Percentiles rank a stretch among this genome's conserved stretches.
Conservation (phyloP, 2,797 vertebrate species). For the Poecilia velifera region DNA sequence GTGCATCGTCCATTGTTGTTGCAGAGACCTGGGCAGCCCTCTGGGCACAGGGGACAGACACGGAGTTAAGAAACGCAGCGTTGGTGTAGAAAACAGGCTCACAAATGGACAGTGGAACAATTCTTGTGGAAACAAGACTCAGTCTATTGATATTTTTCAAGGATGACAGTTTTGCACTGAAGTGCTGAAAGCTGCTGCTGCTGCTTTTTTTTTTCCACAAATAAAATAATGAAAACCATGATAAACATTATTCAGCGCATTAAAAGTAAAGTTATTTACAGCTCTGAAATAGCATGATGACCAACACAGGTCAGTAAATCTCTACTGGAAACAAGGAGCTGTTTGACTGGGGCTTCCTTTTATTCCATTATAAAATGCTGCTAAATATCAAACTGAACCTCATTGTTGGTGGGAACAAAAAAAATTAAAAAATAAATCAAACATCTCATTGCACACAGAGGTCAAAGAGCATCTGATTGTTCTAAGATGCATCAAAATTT, state of each 20-base stretch:
- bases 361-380: background rate
- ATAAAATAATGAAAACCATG: background rate
- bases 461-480: background rate
- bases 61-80: conserved; percentile 33
- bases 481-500: background rate
- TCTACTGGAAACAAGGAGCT: conserved; percentile 1
- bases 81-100: background rate
- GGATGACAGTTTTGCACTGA: conserved; percentile 38
- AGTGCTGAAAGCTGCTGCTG: conserved; percentile 27
- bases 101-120: conserved; percentile 11
- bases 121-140: conserved; percentile 31
- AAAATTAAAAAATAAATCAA: background rate
- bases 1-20: conserved; percentile 98
- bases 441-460: background rate
- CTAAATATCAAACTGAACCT: background rate
- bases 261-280: background rate
- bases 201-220: background rate
- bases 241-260: background rate
- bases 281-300: conserved; percentile 38
- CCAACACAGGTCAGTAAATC: conserved; percentile 11
- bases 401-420: background rate
- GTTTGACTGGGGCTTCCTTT: conserved; percentile 3
- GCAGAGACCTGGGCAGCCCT: conserved; percentile 97
- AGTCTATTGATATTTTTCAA: conserved; percentile 50
- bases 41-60: conserved; percentile 72